phyloP scores from a whole-genome alignment of 2,888 invertebrate genomes.

The Boloria selene region DNA sequence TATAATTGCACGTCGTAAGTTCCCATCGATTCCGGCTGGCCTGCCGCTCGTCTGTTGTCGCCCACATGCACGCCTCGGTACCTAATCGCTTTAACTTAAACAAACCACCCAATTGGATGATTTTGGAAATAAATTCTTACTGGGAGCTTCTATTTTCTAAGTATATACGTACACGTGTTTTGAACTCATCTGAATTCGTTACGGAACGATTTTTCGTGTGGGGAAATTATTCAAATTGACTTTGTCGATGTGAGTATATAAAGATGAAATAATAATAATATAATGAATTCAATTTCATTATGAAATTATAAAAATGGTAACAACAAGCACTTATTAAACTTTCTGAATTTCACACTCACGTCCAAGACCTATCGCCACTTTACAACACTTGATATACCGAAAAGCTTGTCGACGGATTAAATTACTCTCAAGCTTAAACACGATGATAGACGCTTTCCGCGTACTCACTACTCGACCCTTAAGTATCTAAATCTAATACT shows the following conservation, averaged over 20 bases:
- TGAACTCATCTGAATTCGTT: slow-evolving; percentile 31
- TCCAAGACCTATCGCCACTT: slow-evolving; percentile 64
- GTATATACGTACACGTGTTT: slow-evolving; percentile 38
- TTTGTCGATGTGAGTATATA: background rate
- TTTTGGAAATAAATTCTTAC: slow-evolving; percentile 68
- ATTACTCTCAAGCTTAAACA: slow-evolving; percentile 65
- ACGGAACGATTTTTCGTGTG: slow-evolving; percentile 21
- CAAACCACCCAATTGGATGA: slow-evolving; percentile 67
- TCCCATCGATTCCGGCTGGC: slow-evolving; percentile 56
- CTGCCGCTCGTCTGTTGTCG: slow-evolving; percentile 70
- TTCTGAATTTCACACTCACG: slow-evolving; percentile 35
- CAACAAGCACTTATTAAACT: slow-evolving; percentile 40
- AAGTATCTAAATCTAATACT: background rate
- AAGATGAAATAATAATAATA: background rate
- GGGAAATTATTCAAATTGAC: slow-evolving; percentile 12
- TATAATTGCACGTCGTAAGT: slow-evolving; percentile 56
- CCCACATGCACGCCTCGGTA: slow-evolving; percentile 62
- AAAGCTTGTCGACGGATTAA: slow-evolving; percentile 62
- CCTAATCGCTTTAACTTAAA: slow-evolving; percentile 70
- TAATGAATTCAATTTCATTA: background rate
- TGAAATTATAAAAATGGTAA: slow-evolving; percentile 12
- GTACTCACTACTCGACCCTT: slow-evolving; percentile 18
- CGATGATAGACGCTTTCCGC: slow-evolving; percentile 64
- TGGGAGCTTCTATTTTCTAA: slow-evolving; percentile 53
- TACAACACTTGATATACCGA: slow-evolving; percentile 62